A percentile compares a stretch with the other conserved stretches of the same genome.
Evolutionary conservation across 2,888 invertebrate species (phyloP).

Genomic region (Pedicia rivosa): DNA sequence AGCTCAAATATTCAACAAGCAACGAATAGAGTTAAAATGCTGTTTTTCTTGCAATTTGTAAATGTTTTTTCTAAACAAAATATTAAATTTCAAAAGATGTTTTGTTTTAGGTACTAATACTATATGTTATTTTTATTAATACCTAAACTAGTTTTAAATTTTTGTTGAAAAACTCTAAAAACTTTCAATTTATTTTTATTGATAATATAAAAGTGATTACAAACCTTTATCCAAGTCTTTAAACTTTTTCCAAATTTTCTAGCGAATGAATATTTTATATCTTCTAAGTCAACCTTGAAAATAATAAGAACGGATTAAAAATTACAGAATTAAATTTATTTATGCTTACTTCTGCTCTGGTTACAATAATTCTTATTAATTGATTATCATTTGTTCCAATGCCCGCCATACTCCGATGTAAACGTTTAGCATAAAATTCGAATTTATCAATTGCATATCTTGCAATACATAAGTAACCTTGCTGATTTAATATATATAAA

Average conservation of each 20-base stretch:
- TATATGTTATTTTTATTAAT: too few species aligned
- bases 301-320: not conserved
- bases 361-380: constrained; percentile 69
- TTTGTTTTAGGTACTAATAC: too few species aligned
- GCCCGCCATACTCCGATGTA: constrained; percentile 80
- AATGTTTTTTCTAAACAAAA: too few species aligned
- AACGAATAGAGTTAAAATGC: too few species aligned
- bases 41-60: too few species aligned
- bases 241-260: not conserved
- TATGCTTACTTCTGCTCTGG: constrained; percentile 49
- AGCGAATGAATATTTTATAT: not conserved
- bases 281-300: constrained; percentile 1
- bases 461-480: constrained; percentile 65
- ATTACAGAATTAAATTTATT: not conserved
- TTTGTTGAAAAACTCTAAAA: too few species aligned
- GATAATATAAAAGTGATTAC: too few species aligned
- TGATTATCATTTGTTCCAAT: constrained; percentile 76
- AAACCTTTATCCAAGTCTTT: constrained; percentile 1
- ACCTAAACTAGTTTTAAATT: too few species aligned
- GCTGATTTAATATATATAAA: too few species aligned
- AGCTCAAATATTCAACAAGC: too few species aligned
- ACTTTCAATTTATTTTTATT: too few species aligned
- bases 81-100: too few species aligned
- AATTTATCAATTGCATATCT: constrained; percentile 65
- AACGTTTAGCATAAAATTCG: constrained; percentile 69